Base-by-base conservation (phyloP, 2,888 invertebrate genomes). In the Rhyacophila evoluta region DNA sequence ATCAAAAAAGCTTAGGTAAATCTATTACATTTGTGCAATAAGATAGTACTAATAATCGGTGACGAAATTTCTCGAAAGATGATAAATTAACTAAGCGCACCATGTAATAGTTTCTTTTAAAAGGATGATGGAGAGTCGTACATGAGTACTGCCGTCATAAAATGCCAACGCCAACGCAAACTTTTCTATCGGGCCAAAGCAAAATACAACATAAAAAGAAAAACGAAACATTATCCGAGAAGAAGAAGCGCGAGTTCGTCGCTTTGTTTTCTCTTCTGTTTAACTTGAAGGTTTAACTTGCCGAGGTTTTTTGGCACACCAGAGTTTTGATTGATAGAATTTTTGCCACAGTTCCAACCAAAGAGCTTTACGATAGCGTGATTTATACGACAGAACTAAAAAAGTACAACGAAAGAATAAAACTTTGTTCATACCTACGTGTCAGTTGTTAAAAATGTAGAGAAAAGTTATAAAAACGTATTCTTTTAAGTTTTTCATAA, bases 311-410 rank as follows among this genome's bases (percentile, higher is more conserved):
- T 55, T 8, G 55, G 25, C 10, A 55, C 19, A 55, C 12, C 41
- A 55, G 55, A 55, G 25, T 19, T 55, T 55, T 55, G 55, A 55
- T 55, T 55, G 55, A 55, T 55, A 55, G 12, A 55, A 55, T 19
- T 55, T 25, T 15, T 55, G 55, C 19, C 19, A 55, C 55, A 55
- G 55, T 55, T 55, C 12, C 6, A 55, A 15, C 19, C 10, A 55
- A 55, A 19, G 19, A 55, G 55, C 55, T 55, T 19, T 25, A 19
- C 55, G 55, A 55, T 55, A 19, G 55, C 55, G 55, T 55, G 55
- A 55, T 55, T 55, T 55, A 55, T 55, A 39, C 29, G 4, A 4
- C 29, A 41, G 55, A 2, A 19, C 6, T 10, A 19, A 55, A 55
- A 41, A 41, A 55, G 19, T 55, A 19, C 19, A 19, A 1, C 19